Evolutionary conservation across 2,797 vertebrate genomes (phyloP).

Genomic region (Astyanax mexicanus): DNA sequence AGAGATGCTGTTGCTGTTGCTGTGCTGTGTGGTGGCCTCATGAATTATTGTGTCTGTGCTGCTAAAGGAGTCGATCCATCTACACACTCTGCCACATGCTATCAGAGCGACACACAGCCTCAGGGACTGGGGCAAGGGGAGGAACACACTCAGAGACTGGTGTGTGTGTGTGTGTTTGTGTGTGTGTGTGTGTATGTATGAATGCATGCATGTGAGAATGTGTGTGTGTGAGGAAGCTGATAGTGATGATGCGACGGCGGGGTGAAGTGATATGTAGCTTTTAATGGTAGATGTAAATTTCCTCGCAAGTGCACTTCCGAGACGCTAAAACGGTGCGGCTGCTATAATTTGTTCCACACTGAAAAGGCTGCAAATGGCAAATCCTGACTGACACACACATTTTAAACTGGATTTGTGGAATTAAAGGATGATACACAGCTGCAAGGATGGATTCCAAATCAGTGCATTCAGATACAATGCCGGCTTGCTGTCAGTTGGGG

Average conservation of each 20-base stretch:
- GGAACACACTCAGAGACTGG: slow-evolving; percentile 31
- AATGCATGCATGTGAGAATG: slow-evolving; percentile 20
- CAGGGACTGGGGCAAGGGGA: slow-evolving; percentile 37
- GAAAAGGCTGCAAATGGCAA: slow-evolving; percentile 2
- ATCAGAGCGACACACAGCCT: slow-evolving; percentile 48
- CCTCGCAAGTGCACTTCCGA: neutral
- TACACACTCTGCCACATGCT: slow-evolving; percentile 61
- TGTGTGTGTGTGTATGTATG: slow-evolving; percentile 12
- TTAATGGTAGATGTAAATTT: slow-evolving; percentile 36
- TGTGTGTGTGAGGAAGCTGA: neutral
- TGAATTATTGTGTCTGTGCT: slow-evolving; percentile 66
- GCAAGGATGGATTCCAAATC: neutral
- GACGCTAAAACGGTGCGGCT: neutral
- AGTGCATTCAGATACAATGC: slow-evolving; percentile 8
- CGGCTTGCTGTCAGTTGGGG: slow-evolving; percentile 1
- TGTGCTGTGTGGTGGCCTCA: slow-evolving; percentile 54
- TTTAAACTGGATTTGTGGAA: slow-evolving; percentile 6
- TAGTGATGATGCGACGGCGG: neutral
- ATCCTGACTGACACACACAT: slow-evolving; percentile 23
- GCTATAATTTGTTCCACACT: neutral
- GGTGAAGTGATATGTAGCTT: slow-evolving; percentile 25
- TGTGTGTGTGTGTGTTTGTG: slow-evolving; percentile 20
- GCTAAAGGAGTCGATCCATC: slow-evolving; percentile 65
- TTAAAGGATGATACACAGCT: slow-evolving; percentile 31
- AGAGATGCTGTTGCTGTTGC: slow-evolving; percentile 49